A percentile compares a stretch with the other conserved stretches of the same genome.
Conservation (phyloP, 2,797 vertebrate genomes). For the Manis pentadactyla region DNA sequence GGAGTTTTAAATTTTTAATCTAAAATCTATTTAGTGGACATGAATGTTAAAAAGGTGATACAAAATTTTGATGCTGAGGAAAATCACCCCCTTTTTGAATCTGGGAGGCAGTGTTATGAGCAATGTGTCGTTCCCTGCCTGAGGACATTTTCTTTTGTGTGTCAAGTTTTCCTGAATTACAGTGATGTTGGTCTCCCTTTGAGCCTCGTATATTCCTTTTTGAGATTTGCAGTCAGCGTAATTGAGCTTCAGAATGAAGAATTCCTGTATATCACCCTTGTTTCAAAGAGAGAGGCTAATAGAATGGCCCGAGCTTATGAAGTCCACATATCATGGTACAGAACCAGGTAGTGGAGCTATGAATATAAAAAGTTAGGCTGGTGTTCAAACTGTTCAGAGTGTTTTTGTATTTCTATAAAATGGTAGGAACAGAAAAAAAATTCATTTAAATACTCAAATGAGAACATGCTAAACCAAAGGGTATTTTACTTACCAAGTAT, state of each 20-base stretch:
- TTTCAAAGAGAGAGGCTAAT: background rate
- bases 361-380: background rate
- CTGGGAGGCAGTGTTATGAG: background rate
- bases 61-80: background rate
- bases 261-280: background rate
- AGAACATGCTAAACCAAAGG: background rate
- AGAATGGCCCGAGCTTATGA: background rate
- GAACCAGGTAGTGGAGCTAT: background rate
- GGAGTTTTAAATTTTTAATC: background rate
- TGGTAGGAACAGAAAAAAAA: background rate
- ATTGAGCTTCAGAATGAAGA: background rate
- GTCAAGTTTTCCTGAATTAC: background rate
- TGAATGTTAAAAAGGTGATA: background rate
- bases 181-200: background rate
- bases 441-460: background rate
- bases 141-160: background rate
- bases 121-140: background rate
- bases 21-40: background rate
- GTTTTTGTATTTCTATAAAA: background rate
- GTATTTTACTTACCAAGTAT: background rate
- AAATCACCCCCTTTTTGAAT: background rate
- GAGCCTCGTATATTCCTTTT: background rate
- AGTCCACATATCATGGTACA: fast-evolving
- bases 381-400: background rate
- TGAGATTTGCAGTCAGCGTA: background rate